Percentiles rank a stretch among this genome's conserved stretches.
These are phyloP conservation scores for Drosophila varians DNA, from an alignment of 1,140 invertebrate species.

Conservation along the genomic window DNA sequence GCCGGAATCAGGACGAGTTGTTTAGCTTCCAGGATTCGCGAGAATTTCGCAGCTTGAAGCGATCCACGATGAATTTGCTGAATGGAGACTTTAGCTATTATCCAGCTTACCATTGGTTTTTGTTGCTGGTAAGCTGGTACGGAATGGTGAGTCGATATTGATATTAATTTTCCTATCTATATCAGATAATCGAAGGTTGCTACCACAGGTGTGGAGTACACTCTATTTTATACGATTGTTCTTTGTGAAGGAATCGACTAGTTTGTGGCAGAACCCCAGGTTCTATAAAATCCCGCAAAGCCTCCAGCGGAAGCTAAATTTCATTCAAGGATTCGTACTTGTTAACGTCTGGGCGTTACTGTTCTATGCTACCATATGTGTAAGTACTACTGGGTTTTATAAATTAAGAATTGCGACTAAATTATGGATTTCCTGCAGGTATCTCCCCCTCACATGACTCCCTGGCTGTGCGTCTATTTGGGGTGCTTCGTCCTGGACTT, in stretches of 20 bases:
- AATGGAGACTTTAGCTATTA: not conserved
- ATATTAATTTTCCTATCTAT: fast-evolving
- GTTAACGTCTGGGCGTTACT: not conserved
- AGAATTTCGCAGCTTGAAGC: not conserved
- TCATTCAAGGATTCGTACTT: not conserved
- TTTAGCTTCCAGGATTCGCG: not conserved
- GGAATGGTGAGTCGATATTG: not conserved
- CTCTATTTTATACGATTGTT: not conserved
- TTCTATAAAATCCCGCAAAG: not conserved
- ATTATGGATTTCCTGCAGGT: constrained; percentile 1
- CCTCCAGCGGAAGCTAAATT: not conserved
- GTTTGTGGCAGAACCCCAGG: not conserved
- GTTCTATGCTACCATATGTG: not conserved
- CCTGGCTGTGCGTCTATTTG: not conserved
- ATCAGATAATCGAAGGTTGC: fast-evolving
- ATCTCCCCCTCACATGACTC: constrained; percentile 10
- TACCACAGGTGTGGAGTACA: not conserved
- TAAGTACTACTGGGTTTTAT: constrained; percentile 2
- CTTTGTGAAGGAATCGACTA: not conserved
- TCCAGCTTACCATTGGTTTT: not conserved
- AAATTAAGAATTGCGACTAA: not conserved
- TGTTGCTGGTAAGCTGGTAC: not conserved
- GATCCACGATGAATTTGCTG: not conserved
- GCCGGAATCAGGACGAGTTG: not conserved
- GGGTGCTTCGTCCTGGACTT: not conserved